Evolutionary conservation across 2,113 vertebrate genomes (phyloP).

Genomic region (Melozone crissalis): DNA sequence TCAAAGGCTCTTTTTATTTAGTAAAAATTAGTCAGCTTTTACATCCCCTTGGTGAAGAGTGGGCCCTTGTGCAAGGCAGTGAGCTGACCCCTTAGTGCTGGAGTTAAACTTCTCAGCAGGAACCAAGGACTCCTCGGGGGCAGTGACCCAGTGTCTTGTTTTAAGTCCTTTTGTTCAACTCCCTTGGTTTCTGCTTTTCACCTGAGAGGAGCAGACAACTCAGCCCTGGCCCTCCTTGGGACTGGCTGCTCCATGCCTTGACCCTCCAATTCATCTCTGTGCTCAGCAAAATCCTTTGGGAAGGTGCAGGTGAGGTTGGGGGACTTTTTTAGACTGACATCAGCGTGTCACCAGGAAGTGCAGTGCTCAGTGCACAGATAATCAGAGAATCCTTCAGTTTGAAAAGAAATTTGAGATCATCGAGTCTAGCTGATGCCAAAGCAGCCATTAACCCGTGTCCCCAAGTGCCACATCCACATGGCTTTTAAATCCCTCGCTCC

Average conservation of each 20-base stretch:
- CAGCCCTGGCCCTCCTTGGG: fast-evolving
- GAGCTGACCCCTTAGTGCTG: not conserved
- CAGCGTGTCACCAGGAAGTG: fast-evolving
- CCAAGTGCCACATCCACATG: not conserved
- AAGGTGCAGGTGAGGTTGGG: fast-evolving
- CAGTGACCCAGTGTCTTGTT: not conserved
- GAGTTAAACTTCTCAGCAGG: not conserved
- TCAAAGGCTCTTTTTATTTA: not conserved
- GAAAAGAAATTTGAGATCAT: not conserved
- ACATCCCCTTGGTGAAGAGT: not conserved
- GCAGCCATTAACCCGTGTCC: not conserved
- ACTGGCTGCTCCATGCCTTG: not conserved
- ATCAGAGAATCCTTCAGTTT: not conserved
- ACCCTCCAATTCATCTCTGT: not conserved
- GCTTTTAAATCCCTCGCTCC: not conserved
- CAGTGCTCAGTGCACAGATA: not conserved
- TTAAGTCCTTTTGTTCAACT: not conserved
- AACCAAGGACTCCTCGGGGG: not conserved
- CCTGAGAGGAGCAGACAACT: not conserved
- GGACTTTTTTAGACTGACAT: not conserved
- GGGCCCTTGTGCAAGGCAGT: not conserved
- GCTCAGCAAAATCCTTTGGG: not conserved
- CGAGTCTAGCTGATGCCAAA: not conserved
- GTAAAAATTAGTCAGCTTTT: not conserved
- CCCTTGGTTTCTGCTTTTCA: not conserved